Conservation (phyloP, 2,113 vertebrate species). For the Gavia stellata region DNA sequence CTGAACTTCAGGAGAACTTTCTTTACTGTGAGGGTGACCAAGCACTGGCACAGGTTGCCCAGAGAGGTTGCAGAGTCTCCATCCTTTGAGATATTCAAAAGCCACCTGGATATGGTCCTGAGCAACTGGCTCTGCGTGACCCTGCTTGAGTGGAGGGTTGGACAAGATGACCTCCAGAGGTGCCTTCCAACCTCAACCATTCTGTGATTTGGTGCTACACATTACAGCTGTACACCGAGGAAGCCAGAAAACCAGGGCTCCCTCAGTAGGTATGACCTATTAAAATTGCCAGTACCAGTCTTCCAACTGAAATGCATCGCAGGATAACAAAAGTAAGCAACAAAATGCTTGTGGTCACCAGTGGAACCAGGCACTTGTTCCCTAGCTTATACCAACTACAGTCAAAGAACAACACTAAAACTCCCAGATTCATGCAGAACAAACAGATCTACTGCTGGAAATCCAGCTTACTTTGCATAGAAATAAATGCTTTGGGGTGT, state of each 20-base stretch:
- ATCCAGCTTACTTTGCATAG: background rate
- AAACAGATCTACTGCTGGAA: background rate
- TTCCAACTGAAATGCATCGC: background rate
- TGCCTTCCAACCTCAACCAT: background rate
- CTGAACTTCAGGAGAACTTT: background rate
- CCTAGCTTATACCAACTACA: background rate
- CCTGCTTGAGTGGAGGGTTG: background rate
- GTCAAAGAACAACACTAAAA: background rate
- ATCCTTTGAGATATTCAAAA: background rate
- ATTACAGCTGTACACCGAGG: background rate
- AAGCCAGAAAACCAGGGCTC: background rate
- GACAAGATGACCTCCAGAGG: background rate
- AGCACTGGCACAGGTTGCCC: too few relatives aligned
- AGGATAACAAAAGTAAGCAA: background rate
- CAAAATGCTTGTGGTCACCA: background rate
- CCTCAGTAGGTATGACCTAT: background rate
- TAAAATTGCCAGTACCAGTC: background rate
- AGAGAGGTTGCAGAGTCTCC: background rate
- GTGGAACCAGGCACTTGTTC: background rate
- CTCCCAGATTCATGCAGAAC: background rate
- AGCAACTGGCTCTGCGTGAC: background rate
- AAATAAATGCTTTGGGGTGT: background rate
- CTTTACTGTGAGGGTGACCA: background rate
- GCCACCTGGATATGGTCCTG: background rate
- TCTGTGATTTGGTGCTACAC: background rate